Base-by-base conservation (phyloP, 30 jellyfish, hydroid and myxozoan species). In the Aurelia coerulea region DNA sequence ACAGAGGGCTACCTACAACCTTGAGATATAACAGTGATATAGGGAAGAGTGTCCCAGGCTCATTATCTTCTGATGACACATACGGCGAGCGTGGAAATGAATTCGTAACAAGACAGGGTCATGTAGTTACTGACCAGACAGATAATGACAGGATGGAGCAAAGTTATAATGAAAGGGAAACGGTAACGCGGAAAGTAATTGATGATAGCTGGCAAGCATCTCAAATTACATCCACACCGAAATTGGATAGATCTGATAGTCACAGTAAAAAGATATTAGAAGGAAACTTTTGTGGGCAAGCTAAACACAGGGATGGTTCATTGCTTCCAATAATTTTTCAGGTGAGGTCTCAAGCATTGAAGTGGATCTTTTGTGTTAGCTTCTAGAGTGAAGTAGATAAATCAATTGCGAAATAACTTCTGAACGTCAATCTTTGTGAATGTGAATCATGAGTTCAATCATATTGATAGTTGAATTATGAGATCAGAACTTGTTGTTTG, bases 201-300 rank as follows among this genome's bases (percentile, higher is more conserved):
- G 34, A 13, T n/a, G 70, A 23, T n/a, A 2, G 70, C 62, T 78
- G 88, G 88, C 88, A 59, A 64, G 49, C 41, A 3, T n/a, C 39
- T 46, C 86, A 73, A 49, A 42, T 71, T 18, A 83, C 92, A 4
- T 83, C 92, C 34, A 83, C 92, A 7, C 92, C 92, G 9, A 83
- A 83, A 74, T 65, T 71, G 46, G 94, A 75, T 10, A 50, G 88
- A 66, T n/a, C 73, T 23, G 84, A 74, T 16, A 85, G 94, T 54
- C 84, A 39, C 76, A 9, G 76, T 32, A 70, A 65, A 53, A 83
- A 68, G 81, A 83, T 93, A 1, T 78, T 33, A 53, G 96, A 88
- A 76, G 98, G 98, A 35, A 90, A 81, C 42, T 93, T 80, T 66
- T 88, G 81, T 67, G 97, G 98, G 13, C 97, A 88, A 65, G 97